These are phyloP conservation scores for Xiphophorus couchianus DNA, from an alignment of 2,113 vertebrate species.

Conservation along the genomic window DNA sequence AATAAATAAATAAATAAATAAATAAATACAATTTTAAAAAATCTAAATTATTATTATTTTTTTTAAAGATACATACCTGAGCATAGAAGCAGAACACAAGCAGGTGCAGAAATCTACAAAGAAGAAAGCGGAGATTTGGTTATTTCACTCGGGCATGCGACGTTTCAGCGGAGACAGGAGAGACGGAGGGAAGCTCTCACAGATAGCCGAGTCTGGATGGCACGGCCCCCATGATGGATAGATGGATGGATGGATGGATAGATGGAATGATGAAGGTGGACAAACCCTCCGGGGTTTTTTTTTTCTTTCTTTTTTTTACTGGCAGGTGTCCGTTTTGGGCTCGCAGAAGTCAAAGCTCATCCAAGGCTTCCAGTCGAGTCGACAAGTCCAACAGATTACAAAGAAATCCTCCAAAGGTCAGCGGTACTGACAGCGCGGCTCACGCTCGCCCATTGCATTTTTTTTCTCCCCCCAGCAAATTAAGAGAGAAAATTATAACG, in stretches of 20 bases:
- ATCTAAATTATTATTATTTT: too few species aligned
- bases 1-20: too few species aligned
- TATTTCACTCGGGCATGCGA: not conserved
- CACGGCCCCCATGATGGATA: conserved; percentile 72
- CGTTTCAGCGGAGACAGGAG: not conserved
- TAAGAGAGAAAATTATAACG: not conserved
- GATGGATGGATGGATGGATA: conserved; percentile 42
- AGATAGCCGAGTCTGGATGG: conserved; percentile 77
- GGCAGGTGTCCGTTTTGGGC: not conserved
- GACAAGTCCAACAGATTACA: conserved; percentile 33
- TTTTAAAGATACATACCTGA: conserved; percentile 85
- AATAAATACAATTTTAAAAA: too few species aligned
- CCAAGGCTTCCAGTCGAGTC: not conserved
- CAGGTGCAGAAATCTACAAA: conserved; percentile 91
- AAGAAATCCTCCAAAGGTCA: conserved; percentile 44
- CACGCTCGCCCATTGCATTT: conserved; percentile 14
- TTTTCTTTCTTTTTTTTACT: not conserved
- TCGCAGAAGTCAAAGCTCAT: not conserved
- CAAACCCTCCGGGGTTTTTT: conserved; percentile 13
- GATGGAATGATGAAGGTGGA: conserved; percentile 53
- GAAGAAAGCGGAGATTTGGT: conserved; percentile 7
- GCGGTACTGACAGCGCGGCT: conserved; percentile 27
- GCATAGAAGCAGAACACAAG: conserved; percentile 92
- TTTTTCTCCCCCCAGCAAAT: not conserved
- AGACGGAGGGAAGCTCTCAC: conserved; percentile 66